phyloP scores from a whole-genome alignment of 2,888 invertebrate genomes.

The Eilema caniola region DNA sequence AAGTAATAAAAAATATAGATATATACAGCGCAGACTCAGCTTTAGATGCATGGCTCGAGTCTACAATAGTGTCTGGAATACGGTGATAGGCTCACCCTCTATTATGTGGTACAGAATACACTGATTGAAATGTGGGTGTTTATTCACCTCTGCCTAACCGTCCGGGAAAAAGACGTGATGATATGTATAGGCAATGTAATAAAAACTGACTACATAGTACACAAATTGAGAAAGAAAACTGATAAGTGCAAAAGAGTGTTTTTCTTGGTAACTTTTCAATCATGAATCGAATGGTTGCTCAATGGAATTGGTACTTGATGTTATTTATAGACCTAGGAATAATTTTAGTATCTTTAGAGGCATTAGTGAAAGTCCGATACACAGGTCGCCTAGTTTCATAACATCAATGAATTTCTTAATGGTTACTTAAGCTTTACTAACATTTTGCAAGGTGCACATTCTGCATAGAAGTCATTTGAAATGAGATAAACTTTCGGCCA shows the following conservation, averaged over 20 bases:
- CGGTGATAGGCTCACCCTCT: too few species aligned
- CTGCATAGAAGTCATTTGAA: not conserved
- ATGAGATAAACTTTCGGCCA: not conserved
- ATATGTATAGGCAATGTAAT: too few species aligned
- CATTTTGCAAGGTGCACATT: not conserved
- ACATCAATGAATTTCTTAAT: not conserved
- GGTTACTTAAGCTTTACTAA: not conserved
- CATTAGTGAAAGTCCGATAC: not conserved
- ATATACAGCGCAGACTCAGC: too few species aligned
- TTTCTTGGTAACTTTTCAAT: not conserved
- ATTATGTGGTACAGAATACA: too few species aligned
- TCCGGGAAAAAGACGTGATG: too few species aligned
- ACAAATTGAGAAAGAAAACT: not conserved
- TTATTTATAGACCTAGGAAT: not conserved
- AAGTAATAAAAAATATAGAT: too few species aligned
- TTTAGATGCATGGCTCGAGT: too few species aligned
- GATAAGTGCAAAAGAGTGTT: not conserved
- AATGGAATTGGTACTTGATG: not conserved
- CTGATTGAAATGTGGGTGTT: too few species aligned
- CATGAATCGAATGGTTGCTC: not conserved
- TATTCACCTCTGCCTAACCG: too few species aligned
- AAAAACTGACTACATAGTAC: too few species aligned
- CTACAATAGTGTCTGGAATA: too few species aligned
- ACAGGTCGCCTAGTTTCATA: constrained; percentile 1
- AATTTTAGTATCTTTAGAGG: not conserved